phyloP scores from a whole-genome alignment of 2,888 invertebrate species.

The Ligdia adustata region DNA sequence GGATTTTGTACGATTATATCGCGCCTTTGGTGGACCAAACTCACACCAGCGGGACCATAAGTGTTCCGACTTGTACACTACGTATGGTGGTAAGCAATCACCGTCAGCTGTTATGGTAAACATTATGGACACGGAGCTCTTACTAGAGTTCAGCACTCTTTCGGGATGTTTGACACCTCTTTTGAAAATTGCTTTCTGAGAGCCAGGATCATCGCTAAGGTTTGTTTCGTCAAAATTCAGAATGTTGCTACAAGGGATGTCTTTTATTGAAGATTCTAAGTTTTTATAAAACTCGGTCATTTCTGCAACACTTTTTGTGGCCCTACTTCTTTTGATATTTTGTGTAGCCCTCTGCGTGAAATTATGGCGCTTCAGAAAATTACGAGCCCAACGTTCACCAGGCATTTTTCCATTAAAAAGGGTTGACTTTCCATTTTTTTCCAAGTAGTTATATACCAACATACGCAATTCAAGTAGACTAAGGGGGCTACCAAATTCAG shows the following conservation, averaged over 20 bases:
- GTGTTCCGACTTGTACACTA: not conserved
- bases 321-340: conserved; percentile 15
- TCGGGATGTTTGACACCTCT: not conserved
- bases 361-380: not conserved
- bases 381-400: not conserved
- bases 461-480: conserved; percentile 28
- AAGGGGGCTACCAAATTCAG: conserved; percentile 31
- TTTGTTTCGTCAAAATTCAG: no score
- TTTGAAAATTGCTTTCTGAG: no score
- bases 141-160: not conserved
- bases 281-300: not conserved
- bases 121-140: not conserved
- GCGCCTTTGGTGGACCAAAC: not conserved
- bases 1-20: not conserved
- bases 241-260: no score
- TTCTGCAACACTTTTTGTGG: conserved; percentile 15
- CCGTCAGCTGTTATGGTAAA: not conserved
- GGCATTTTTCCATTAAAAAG: conserved; percentile 10
- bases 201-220: no score
- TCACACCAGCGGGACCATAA: not conserved
- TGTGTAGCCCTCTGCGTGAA: conserved; percentile 9
- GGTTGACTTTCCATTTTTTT: conserved; percentile 15
- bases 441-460: conserved; percentile 24
- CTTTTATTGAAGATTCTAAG: no score
- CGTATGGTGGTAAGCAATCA: no score